Conservation (phyloP, 2,888 invertebrate species). For the Thymelicus lineola region DNA sequence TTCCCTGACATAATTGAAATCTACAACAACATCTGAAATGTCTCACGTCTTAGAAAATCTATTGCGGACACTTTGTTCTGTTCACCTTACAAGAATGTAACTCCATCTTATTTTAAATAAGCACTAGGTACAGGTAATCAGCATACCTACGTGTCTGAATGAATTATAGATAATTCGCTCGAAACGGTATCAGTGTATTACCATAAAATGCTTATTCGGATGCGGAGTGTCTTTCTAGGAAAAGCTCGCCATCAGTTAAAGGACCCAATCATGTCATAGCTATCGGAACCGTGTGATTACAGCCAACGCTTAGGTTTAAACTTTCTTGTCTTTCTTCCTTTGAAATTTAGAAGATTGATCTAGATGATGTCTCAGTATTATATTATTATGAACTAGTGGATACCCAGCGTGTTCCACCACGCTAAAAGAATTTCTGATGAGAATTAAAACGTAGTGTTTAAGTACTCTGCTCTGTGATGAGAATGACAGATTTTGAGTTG, state of each 20-base stretch:
- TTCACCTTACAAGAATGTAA: conserved; percentile 27
- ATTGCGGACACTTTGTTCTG: conserved; percentile 26
- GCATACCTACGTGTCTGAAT: conserved; percentile 39
- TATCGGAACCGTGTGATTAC: conserved; percentile 31
- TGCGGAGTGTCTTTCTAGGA: conserved; percentile 31
- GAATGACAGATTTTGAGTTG: too few relatives aligned
- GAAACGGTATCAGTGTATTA: conserved; percentile 38
- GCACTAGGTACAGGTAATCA: conserved; percentile 35
- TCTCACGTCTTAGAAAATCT: conserved; percentile 24
- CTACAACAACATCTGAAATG: conserved; percentile 23
- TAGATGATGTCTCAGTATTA: neutral
- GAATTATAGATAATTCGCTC: conserved; percentile 39
- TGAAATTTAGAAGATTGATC: neutral
- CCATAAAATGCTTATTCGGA: conserved; percentile 39
- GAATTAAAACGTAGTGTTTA: too few relatives aligned
- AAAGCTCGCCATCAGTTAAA: conserved; percentile 30
- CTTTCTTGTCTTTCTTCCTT: conserved; percentile 12
- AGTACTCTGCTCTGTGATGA: too few relatives aligned
- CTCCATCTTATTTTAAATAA: conserved; percentile 30
- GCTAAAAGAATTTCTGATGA: too few relatives aligned
- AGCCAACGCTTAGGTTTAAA: conserved; percentile 19
- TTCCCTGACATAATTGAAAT: conserved; percentile 32
- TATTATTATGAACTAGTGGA: too few relatives aligned
- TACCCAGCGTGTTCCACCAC: too few relatives aligned
- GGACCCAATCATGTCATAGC: conserved; percentile 32